These are phyloP conservation scores for Onychostoma macrolepis DNA, from an alignment of 2,113 vertebrate genomes.

Conservation along the genomic window DNA sequence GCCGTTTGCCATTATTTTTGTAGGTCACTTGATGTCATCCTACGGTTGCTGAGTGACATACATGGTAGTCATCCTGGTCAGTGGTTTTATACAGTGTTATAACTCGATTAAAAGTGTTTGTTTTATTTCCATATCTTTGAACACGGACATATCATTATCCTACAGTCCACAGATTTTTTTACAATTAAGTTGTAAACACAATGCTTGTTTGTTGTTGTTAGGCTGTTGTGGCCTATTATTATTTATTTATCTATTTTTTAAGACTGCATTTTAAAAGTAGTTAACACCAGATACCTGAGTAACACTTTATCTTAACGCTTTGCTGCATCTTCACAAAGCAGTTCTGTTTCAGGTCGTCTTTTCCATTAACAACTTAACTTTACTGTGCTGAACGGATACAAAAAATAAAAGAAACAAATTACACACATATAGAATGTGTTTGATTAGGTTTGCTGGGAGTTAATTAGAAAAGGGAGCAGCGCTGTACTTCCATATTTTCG, in stretches of 20 bases:
- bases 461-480: constrained; percentile 15
- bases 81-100: no score
- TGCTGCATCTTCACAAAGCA: not conserved
- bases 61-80: no score
- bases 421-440: not conserved
- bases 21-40: no score
- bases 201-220: not conserved
- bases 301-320: not conserved
- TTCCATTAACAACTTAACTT: not conserved
- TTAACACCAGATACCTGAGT: not conserved
- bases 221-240: not conserved
- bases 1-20: no score
- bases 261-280: not conserved
- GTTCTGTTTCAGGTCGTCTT: not conserved
- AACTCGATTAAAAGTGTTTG: not conserved
- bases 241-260: not conserved
- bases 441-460: constrained; percentile 15
- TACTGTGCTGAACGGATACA: not conserved
- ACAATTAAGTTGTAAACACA: not conserved
- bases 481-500: constrained; percentile 20
- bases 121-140: not conserved
- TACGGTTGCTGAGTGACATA: no score
- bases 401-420: not conserved
- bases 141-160: not conserved
- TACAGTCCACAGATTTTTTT: not conserved